These are phyloP conservation scores for Artibeus jamaicensis DNA, from an alignment of 2,797 vertebrate species.

Conservation along the genomic window DNA sequence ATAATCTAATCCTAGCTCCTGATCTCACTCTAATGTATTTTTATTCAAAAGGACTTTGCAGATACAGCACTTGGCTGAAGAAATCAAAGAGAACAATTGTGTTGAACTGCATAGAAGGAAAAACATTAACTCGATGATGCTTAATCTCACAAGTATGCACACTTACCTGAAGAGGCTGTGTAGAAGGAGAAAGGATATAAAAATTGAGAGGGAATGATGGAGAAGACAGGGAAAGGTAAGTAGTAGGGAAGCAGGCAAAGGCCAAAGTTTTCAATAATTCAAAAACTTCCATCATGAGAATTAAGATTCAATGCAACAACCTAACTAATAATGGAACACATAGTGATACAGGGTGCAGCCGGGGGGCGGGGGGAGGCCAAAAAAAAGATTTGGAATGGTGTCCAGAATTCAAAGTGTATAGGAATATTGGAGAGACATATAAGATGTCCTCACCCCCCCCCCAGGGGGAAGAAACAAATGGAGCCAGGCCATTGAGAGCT, in stretches of 20 bases:
- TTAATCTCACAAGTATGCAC: not conserved
- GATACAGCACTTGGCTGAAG: not conserved
- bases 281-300: not conserved
- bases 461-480: too few species aligned
- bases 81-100: not conserved
- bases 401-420: too few species aligned
- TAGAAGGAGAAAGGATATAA: not conserved
- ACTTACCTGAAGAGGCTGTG: not conserved
- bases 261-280: not conserved
- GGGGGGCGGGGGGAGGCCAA: too few species aligned
- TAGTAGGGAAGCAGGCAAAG: not conserved
- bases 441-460: too few species aligned
- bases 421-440: too few species aligned
- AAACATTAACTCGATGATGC: not conserved
- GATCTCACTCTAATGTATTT: not conserved
- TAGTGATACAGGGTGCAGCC: too few species aligned
- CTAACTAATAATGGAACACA: not conserved
- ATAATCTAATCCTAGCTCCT: not conserved
- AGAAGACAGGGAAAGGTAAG: not conserved
- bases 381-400: too few species aligned
- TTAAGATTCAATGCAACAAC: not conserved
- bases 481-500: too few species aligned
- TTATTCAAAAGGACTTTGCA: not conserved
- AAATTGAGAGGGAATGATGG: not conserved
- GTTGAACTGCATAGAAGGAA: not conserved